Base-by-base conservation (phyloP, 2,888 invertebrate species). In the Mimachlamys varia region DNA sequence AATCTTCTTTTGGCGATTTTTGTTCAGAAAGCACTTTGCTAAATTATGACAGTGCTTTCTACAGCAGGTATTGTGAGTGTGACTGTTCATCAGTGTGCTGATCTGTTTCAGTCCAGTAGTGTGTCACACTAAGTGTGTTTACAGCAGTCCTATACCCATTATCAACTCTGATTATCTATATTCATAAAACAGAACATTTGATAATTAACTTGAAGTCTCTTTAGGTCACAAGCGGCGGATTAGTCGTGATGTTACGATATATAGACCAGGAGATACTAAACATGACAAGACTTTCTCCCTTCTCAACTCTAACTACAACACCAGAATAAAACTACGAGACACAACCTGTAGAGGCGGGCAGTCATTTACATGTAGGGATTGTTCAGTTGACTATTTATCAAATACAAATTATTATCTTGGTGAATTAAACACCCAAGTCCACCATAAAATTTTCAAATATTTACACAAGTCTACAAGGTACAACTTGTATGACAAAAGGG, bases 371-470 rank as follows among this genome's bases (percentile, higher is more conserved):
- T 62, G 62, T 44, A 44, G 44, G 3, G 44, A 44, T 44, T 44
- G 44, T 62, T 62, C 22, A 7, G 62, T 62, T 62, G 76, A 33
- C 33, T 33, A 76, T 76, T 76, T 76, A 76, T 76, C 27, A 76
- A 27, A 76, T 12, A 76, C 1, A 27, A 76, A 27, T 76, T 22
- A 76, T 33, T 76, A 33, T 62, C 62, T 76, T 76, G 33, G 33
- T 76, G 76, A 76, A 76, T 76, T 76, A 5, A 76, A 76, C 1
- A 22, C 27, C 17, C 76, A 13, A 33, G 76, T 76, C 62, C 22
- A 22, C 76, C 76, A 76, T 76, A 76, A 76, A 27, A 76, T 76
- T 33, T 76, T 27, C 76, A 76, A 76, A 76, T 76, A 76, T 76
- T 76, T 76, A 76, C 33, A 76, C 76, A 33, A 33, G 33, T 76